Percentiles rank a stretch among this genome's conserved stretches.
Evolutionary conservation across 2,113 vertebrate genomes (phyloP).

Genomic region (Entomyzon cyanotis): DNA sequence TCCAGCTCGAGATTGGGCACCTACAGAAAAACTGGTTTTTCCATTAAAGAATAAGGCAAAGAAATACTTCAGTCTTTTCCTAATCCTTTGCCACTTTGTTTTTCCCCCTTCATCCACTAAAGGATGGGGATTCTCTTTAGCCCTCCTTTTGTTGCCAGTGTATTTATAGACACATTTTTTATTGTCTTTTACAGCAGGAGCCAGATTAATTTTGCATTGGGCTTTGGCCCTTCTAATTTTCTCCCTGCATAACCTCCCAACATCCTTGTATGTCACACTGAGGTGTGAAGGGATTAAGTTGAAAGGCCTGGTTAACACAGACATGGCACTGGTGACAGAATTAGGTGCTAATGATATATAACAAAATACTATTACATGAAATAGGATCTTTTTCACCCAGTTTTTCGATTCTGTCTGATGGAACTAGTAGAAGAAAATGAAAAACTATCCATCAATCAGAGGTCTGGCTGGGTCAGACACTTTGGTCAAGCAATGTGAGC

Average conservation of each 20-base stretch:
- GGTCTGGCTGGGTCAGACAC: slow-evolving; percentile 47
- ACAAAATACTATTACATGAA: slow-evolving; percentile 55
- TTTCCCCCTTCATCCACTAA: background rate
- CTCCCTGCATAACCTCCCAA: background rate
- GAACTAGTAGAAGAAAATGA: slow-evolving; percentile 43
- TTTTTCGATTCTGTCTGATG: slow-evolving; percentile 33
- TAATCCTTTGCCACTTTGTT: background rate
- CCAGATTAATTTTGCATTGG: background rate
- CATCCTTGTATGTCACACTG: background rate
- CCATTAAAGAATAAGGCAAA: background rate
- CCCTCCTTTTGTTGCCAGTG: background rate
- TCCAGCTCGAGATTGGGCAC: background rate
- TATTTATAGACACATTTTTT: background rate
- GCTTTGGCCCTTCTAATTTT: background rate
- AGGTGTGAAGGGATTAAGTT: slow-evolving; percentile 45
- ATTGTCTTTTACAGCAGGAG: background rate
- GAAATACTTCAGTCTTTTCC: background rate
- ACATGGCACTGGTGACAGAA: slow-evolving; percentile 28
- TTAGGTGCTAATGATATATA: slow-evolving; percentile 49
- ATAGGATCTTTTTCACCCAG: slow-evolving; percentile 35
- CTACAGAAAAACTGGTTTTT: background rate
- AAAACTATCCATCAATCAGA: slow-evolving; percentile 62
- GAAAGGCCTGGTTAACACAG: slow-evolving; percentile 50
- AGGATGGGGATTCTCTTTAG: background rate
- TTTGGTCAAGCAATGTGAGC: slow-evolving; percentile 54